Conservation (phyloP, 1,140 invertebrate genomes). For the Megalopta genalis region DNA sequence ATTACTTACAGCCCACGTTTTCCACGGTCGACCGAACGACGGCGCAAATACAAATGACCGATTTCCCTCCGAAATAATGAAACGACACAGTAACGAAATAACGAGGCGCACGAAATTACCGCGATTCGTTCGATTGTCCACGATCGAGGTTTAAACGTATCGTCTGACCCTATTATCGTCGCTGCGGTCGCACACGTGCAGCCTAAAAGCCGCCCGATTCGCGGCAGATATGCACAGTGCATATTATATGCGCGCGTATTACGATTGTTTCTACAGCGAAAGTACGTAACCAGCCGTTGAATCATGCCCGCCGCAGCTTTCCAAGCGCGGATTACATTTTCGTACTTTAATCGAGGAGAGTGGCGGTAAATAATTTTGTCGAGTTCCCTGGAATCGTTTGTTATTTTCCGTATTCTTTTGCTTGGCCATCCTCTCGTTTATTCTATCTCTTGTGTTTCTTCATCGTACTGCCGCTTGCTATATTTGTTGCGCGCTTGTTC, state of each 20-base stretch:
- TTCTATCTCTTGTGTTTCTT: too few species aligned
- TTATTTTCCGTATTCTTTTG: too few species aligned
- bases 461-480: too few species aligned
- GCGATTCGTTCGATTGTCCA: constrained; percentile 5
- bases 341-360: constrained; percentile 28
- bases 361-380: background rate
- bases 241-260: constrained; percentile 1
- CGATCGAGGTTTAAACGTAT: constrained; percentile 11
- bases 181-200: background rate
- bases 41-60: too few species aligned
- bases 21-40: too few species aligned
- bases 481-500: too few species aligned
- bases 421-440: too few species aligned
- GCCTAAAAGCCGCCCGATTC: constrained; percentile 17
- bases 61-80: background rate
- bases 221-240: constrained; percentile 16
- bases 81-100: background rate
- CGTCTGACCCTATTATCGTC: constrained; percentile 1
- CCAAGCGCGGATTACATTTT: constrained; percentile 29
- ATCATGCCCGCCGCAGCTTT: constrained; percentile 23
- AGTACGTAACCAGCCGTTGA: constrained; percentile 36
- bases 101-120: background rate
- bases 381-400: too few species aligned
- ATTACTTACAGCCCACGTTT: too few species aligned
- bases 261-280: constrained; percentile 27